phyloP scores from a whole-genome alignment of 1,140 invertebrate species.

The Zaprionus camerounensis region DNA sequence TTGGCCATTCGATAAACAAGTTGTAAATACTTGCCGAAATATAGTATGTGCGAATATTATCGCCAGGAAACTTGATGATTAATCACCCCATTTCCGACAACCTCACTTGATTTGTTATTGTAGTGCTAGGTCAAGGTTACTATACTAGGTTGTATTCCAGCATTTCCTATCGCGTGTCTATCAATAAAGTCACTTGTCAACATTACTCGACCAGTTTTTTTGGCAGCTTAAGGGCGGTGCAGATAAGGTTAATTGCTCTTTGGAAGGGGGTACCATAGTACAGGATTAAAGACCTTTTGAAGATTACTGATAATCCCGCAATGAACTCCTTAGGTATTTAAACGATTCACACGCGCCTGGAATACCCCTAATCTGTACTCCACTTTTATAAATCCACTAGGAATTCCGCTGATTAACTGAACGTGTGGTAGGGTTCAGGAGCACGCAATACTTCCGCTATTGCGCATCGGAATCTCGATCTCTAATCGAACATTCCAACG shows the following conservation, averaged over 20 bases:
- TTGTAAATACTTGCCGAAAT: conserved; percentile 40
- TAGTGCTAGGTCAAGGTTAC: conserved; percentile 69
- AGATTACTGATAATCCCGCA: not conserved
- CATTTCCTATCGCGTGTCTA: conserved; percentile 44
- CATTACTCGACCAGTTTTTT: conserved; percentile 35
- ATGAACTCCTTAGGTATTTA: not conserved
- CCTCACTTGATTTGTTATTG: conserved; percentile 43
- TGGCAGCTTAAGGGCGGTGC: not conserved
- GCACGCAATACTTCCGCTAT: conserved; percentile 44
- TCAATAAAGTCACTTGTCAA: conserved; percentile 49
- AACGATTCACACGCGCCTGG: not conserved
- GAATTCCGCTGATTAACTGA: conserved; percentile 28
- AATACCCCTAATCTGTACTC: not conserved
- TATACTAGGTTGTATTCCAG: not conserved
- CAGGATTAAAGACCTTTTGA: not conserved
- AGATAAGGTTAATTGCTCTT: not conserved
- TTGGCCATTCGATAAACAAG: conserved; percentile 24
- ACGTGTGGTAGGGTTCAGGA: not conserved
- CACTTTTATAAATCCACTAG: not conserved
- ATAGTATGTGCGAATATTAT: conserved; percentile 17
- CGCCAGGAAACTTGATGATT: conserved; percentile 4
- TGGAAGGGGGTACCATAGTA: not conserved
- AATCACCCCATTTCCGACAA: conserved; percentile 14
- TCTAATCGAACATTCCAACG: conserved; percentile 47
- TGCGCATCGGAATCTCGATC: conserved; percentile 33